These are phyloP conservation scores for Centroberyx gerrardi DNA, from an alignment of 2,797 vertebrate genomes.

Conservation along the genomic window DNA sequence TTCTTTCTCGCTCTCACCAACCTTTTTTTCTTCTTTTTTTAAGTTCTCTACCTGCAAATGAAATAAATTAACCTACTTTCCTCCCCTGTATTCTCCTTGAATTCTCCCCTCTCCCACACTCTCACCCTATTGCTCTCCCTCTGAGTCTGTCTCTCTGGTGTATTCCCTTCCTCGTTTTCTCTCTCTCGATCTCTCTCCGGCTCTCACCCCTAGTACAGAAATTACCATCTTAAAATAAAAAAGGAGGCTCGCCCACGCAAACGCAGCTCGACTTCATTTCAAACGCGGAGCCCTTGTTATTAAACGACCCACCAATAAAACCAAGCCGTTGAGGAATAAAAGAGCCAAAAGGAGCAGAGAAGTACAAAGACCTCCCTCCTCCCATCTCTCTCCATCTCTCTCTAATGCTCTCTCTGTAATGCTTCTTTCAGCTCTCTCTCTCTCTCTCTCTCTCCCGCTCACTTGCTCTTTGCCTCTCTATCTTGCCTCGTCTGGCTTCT, in stretches of 20 bases:
- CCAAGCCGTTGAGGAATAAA: constrained; percentile 84
- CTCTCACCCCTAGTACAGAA: constrained; percentile 79
- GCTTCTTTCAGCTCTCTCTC: constrained; percentile 71
- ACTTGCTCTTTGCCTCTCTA: constrained; percentile 56
- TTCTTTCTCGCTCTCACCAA: constrained; percentile 83
- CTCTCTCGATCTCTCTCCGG: constrained; percentile 50
- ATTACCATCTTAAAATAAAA: constrained; percentile 85
- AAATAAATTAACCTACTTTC: constrained; percentile 89
- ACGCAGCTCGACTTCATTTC: constrained; percentile 82
- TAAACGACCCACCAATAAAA: constrained; percentile 87
- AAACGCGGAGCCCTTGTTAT: constrained; percentile 85
- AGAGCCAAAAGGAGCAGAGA: constrained; percentile 82
- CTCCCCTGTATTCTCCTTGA: constrained; percentile 74
- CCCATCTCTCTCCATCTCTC: constrained; percentile 63
- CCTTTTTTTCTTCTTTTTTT: constrained; percentile 81
- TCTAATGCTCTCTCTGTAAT: constrained; percentile 76
- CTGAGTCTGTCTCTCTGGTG: constrained; percentile 50
- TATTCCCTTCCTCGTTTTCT: constrained; percentile 48
- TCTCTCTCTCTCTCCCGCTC: neutral
- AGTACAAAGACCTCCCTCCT: constrained; percentile 82
- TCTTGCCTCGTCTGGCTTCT: constrained; percentile 76
- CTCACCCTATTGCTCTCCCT: constrained; percentile 60
- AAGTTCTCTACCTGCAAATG: constrained; percentile 83
- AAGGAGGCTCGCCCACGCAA: constrained; percentile 78
- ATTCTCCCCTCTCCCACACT: constrained; percentile 71